A percentile compares a stretch with the other conserved stretches of the same genome.
phyloP scores from a whole-genome alignment of 2,113 vertebrate genomes.

The Sinocyclocheilus anshuiensis region DNA sequence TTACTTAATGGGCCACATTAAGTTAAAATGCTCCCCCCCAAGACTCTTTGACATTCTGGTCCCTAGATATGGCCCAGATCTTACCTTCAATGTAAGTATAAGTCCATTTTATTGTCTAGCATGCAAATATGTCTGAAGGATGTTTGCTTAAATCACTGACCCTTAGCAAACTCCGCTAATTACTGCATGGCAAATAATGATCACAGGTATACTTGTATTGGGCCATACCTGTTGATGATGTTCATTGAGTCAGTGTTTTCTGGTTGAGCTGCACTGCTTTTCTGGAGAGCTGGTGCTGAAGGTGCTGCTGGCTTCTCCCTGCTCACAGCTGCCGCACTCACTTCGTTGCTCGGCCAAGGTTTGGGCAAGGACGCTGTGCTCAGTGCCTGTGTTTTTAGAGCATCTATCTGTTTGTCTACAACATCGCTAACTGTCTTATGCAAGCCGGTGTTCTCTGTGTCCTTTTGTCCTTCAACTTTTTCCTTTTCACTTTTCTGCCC shows the following conservation, averaged over 20 bases:
- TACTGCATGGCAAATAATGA: background rate
- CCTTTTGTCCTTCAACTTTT: conserved; percentile 53
- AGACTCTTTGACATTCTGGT: background rate
- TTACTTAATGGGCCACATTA: no score
- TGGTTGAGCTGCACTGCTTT: conserved; percentile 45
- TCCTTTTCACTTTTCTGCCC: conserved; percentile 41
- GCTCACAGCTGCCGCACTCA: conserved; percentile 20
- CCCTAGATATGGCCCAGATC: background rate
- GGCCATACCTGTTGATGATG: conserved; percentile 63
- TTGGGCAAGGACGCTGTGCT: background rate
- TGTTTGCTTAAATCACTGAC: background rate
- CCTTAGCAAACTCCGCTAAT: background rate
- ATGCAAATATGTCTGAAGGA: background rate
- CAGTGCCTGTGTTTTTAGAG: conserved; percentile 31
- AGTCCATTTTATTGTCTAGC: background rate
- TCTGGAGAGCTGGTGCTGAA: background rate
- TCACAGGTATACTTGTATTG: no score
- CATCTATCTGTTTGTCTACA: conserved; percentile 39
- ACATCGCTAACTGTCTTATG: conserved; percentile 56
- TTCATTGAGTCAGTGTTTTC: conserved; percentile 4
- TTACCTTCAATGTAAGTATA: background rate
- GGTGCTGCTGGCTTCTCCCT: conserved; percentile 40
- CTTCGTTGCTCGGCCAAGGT: conserved; percentile 27
- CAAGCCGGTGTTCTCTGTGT: conserved; percentile 48
- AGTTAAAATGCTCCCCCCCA: background rate